phyloP scores from a whole-genome alignment of 2,888 invertebrate species.

The Hyles lineata region DNA sequence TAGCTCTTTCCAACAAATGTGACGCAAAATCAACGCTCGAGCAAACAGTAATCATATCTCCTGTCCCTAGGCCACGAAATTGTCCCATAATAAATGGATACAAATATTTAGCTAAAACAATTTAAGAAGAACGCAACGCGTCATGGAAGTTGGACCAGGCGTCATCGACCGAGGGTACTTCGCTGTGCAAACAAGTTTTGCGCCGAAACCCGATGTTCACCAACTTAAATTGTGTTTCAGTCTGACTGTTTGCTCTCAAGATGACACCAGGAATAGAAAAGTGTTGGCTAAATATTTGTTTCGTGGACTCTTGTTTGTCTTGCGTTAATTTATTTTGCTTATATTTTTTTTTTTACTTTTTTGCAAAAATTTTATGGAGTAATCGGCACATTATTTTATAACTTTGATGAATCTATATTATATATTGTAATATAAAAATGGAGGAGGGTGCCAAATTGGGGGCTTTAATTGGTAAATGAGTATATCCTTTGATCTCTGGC shows the following conservation, averaged over 20 bases:
- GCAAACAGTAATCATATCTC: neutral
- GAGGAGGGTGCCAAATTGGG: no score
- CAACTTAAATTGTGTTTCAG: constrained; percentile 75
- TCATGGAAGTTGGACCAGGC: constrained; percentile 44
- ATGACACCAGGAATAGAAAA: constrained; percentile 57
- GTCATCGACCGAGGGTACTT: constrained; percentile 44
- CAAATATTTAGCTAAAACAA: constrained; percentile 35
- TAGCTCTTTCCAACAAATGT: no score
- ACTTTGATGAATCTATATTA: no score
- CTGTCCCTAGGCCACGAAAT: neutral
- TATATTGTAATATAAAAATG: no score
- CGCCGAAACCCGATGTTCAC: constrained; percentile 63
- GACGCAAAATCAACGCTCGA: no score
- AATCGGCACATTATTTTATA: no score
- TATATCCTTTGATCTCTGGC: no score
- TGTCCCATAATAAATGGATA: neutral
- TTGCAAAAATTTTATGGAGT: neutral
- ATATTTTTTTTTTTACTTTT: neutral
- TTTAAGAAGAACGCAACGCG: constrained; percentile 41
- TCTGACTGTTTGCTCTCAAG: constrained; percentile 58
- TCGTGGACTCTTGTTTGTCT: neutral
- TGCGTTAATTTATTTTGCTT: neutral
- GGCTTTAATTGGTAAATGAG: no score
- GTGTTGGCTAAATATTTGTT: constrained; percentile 51
- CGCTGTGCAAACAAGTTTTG: constrained; percentile 54